These are phyloP conservation scores for Morpho achilles DNA, from an alignment of 2,888 invertebrate genomes.

Conservation along the genomic window DNA sequence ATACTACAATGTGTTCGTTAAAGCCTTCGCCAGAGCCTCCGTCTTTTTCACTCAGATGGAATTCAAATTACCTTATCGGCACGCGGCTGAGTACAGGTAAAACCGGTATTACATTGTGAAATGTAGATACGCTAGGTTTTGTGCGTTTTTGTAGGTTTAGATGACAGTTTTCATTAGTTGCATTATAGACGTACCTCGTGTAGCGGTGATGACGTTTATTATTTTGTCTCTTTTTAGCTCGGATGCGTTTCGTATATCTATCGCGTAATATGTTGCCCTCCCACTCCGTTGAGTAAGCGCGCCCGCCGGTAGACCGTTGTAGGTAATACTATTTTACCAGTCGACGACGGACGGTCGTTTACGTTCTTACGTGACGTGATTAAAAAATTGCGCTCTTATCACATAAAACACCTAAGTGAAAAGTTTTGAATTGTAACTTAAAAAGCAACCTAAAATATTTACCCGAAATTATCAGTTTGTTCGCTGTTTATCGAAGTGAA, in stretches of 20 bases:
- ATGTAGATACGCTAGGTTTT: constrained; percentile 39
- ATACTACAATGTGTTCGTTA: constrained; percentile 36
- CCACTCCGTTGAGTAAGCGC: constrained; percentile 55
- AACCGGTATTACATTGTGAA: constrained; percentile 63
- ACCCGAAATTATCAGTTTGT: constrained; percentile 12
- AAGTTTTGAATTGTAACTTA: constrained; percentile 31
- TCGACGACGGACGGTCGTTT: constrained; percentile 64
- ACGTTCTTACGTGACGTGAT: constrained; percentile 44
- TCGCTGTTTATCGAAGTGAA: constrained; percentile 9
- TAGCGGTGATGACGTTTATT: constrained; percentile 47
- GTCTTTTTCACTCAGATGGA: constrained; percentile 73
- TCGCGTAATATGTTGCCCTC: constrained; percentile 53
- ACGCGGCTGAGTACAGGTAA: constrained; percentile 66
- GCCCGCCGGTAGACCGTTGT: constrained; percentile 44
- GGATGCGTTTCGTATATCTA: constrained; percentile 41
- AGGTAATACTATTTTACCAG: constrained; percentile 59
- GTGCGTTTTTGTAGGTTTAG: constrained; percentile 45
- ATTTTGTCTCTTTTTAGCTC: constrained; percentile 45
- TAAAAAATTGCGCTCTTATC: constrained; percentile 36
- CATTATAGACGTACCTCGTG: constrained; percentile 52
- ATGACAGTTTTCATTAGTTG: constrained; percentile 58
- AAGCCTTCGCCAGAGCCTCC: constrained; percentile 55
- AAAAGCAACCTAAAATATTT: constrained; percentile 9
- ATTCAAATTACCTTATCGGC: constrained; percentile 74
- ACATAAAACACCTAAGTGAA: constrained; percentile 35